Conservation (phyloP, 92 coral and sea anemone genomes). For the Zoanthus gigantus region DNA sequence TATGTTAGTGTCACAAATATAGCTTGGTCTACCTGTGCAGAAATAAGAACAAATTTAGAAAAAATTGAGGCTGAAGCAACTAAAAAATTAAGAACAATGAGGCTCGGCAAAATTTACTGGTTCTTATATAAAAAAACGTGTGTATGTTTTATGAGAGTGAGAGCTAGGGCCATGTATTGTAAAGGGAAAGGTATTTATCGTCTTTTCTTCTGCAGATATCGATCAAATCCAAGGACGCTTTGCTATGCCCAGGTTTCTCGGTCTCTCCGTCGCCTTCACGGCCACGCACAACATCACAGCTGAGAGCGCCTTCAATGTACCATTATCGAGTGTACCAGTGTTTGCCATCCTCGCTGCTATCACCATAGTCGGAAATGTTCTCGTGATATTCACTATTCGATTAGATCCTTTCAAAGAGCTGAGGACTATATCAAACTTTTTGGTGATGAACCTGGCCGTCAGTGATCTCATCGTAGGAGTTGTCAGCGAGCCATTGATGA, state of each 20-base stretch:
- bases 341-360: constrained; percentile 31
- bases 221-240: neutral
- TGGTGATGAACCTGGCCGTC: constrained; percentile 66
- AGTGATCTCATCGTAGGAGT: constrained; percentile 65
- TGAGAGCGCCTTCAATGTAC: neutral
- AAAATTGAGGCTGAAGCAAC: no score
- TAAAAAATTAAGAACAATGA: no score
- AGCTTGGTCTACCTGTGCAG: no score
- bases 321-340: constrained; percentile 11
- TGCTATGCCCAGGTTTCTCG: neutral
- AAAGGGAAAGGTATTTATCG: no score
- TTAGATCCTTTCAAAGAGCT: constrained; percentile 69
- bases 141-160: no score
- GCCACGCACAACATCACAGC: neutral
- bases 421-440: constrained; percentile 60
- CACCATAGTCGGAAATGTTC: constrained; percentile 54
- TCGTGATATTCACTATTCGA: constrained; percentile 54
- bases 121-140: no score
- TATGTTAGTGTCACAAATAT: no score
- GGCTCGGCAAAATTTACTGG: no score
- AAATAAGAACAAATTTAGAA: no score
- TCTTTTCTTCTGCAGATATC: neutral
- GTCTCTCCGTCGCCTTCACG: neutral
- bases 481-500: constrained; percentile 60
- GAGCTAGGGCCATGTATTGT: no score